These are phyloP conservation scores for Siniperca scherzeri DNA, from an alignment of 2,797 vertebrate genomes.

Conservation along the genomic window DNA sequence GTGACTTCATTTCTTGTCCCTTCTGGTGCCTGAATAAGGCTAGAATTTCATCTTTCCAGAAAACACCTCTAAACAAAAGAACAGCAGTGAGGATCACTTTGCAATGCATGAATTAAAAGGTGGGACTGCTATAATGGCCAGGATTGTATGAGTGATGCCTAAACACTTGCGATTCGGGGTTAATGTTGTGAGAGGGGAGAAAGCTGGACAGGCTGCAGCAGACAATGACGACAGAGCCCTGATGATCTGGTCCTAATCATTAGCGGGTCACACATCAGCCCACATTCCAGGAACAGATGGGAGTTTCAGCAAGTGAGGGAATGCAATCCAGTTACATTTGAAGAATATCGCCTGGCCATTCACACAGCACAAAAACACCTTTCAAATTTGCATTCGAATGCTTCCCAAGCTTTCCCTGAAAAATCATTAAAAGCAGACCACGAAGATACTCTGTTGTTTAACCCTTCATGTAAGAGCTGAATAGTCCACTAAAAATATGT, in stretches of 20 bases:
- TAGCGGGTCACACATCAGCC: slow-evolving; percentile 70
- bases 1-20: slow-evolving; percentile 7
- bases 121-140: slow-evolving; percentile 28
- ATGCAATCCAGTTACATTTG: slow-evolving; percentile 28
- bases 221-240: slow-evolving; percentile 61
- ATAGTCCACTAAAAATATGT: background rate
- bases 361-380: slow-evolving; percentile 25
- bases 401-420: background rate
- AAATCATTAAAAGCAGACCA: background rate
- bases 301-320: slow-evolving; percentile 39
- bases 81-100: slow-evolving; percentile 24
- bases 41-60: slow-evolving; percentile 19
- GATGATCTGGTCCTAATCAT: slow-evolving; percentile 77
- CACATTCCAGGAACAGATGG: slow-evolving; percentile 72
- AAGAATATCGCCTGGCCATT: slow-evolving; percentile 19
- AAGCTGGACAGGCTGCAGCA: slow-evolving; percentile 41
- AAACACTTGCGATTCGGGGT: slow-evolving; percentile 58
- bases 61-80: slow-evolving; percentile 22
- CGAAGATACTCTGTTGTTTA: background rate
- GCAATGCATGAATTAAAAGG: slow-evolving; percentile 44
- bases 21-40: slow-evolving; percentile 17
- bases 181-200: slow-evolving; percentile 49
- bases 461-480: background rate
- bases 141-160: slow-evolving; percentile 38
- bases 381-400: background rate